phyloP scores from a whole-genome alignment of 2,888 invertebrate genomes.

The Andricus quercusramuli region DNA sequence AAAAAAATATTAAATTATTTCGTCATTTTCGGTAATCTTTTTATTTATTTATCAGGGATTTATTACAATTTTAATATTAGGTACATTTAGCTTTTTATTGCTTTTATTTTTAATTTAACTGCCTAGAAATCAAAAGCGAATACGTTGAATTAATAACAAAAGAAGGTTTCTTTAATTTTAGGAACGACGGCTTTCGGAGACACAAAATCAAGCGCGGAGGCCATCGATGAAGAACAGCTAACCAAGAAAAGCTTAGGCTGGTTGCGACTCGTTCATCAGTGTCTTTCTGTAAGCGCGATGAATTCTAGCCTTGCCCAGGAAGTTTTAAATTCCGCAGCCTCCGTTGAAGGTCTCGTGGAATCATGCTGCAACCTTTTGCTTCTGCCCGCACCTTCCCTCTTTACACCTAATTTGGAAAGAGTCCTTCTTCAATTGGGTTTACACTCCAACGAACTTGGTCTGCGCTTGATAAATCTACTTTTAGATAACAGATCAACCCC shows the following conservation, averaged over 20 bases:
- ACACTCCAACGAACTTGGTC: conserved; percentile 82
- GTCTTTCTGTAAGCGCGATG: conserved; percentile 81
- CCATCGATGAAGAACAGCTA: conserved; percentile 81
- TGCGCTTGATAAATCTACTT: conserved; percentile 81
- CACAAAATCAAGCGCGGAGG: conserved; percentile 74
- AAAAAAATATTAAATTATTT: too few relatives aligned
- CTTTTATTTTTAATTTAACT: too few relatives aligned
- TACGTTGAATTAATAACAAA: not conserved
- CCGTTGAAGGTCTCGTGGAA: conserved; percentile 84
- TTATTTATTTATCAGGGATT: too few relatives aligned
- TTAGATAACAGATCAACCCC: conserved; percentile 80
- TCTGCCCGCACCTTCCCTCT: conserved; percentile 84
- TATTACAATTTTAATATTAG: too few relatives aligned
- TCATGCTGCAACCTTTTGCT: conserved; percentile 87
- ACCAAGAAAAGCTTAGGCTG: conserved; percentile 87
- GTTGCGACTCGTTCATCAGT: conserved; percentile 90
- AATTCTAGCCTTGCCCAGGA: conserved; percentile 75
- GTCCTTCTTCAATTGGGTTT: conserved; percentile 86
- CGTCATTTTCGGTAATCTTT: too few relatives aligned
- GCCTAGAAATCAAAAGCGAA: too few relatives aligned
- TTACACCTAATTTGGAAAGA: conserved; percentile 84
- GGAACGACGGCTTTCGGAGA: conserved; percentile 89
- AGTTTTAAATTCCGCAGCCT: conserved; percentile 83
- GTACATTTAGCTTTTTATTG: too few relatives aligned
- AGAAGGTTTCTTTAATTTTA: not conserved